Base-by-base conservation (phyloP, 2,888 invertebrate species). In the Iselma pallidipennis region DNA sequence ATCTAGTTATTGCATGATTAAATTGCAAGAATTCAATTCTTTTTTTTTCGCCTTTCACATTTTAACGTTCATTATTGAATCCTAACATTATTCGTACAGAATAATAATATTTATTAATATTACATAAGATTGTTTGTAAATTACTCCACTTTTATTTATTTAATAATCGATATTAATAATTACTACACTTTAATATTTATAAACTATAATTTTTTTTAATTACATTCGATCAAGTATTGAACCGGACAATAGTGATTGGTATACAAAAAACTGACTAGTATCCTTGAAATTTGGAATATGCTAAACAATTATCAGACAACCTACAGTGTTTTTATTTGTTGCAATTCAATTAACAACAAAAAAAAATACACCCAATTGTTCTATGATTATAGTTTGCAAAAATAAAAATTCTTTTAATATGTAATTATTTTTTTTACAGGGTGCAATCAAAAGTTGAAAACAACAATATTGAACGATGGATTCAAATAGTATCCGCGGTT, bases 401-500 rank as follows among this genome's bases (percentile, higher is more conserved):
- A 19, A 19, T 52, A 50, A 65, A 61, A 64, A 59, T 61, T 58
- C 50, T 54, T 56, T 63, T 60, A 65, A 58, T 61, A 56, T 53
- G 52, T 57, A 25, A 54, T 14, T 42, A 2, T 51, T 56, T 66
- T 57, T 56, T 67, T 70, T 55, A 5, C 59, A 73, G 72, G 73
- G 67, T 70, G 70, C 62, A 66, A 67, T 69, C 63, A 12, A 45
- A 23, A 67, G 68, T 58, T 67, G 68, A 65, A 65, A 70, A 60
- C 51, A 49, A 9, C 16, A 49, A 23, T 52, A 21, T 21, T 21
- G 45, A 55, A 50, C 59, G 26, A 77, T 77, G 76, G 77, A 77
- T 55, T 69, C 71, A 63, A 72, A 68, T 59, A 74, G 74, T 66
- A 70, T 70, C 57, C 70, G 80, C 61, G 81, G 81, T 64, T 81